Base-by-base conservation (phyloP, 2,888 invertebrate genomes). In the Caenorhabditis parvicauda region DNA sequence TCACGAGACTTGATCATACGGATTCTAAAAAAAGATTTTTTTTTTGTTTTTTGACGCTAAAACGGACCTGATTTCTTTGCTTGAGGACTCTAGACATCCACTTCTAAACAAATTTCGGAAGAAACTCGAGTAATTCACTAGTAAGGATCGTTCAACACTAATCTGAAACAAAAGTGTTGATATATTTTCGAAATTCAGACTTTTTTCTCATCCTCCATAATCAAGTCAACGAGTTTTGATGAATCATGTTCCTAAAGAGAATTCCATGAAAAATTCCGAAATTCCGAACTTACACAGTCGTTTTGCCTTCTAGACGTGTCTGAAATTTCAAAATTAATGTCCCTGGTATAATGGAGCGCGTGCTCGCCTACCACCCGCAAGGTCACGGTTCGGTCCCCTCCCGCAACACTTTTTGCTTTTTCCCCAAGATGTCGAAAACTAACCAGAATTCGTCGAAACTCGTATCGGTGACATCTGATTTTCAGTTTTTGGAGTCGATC, bases 101-200 rank as follows among this genome's bases (percentile, higher is more conserved):
- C 41, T 46, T 19, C 52, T 42, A 46, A 63, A 63, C 1, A 63
- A 35, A 14, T 35, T 28, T 25, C 54, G 58, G 32, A 63, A 63
- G 19, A 57, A 63, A 21, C 37, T 59, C 17, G 63, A 63, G 27
- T 59, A 63, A 46, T 38, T 25, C 2, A 58, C 38, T 14, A 63
- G 29, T 5, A 52, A 27, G 12, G 37, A 45, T 22, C 62, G 54
- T 6, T 58, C 57, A 6, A 62, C 47, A 17, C 44, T 28, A 2
- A 54, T 35, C 57, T 62, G 38, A 24, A 54, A 48, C 7, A 43
- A 28, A 12, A 12, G n/a, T 12, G 35, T n/a, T 37, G 19, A 17
- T n/a, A 5, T 24, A 35, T 17, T 35, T 9, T 53, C 29, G 7
- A 24, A 39, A 21, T 37, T 45, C 12, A 25, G 19, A 21, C 19